Percentiles rank a stretch among this genome's conserved stretches.
phyloP scores from a whole-genome alignment of 2,888 invertebrate species.

The Acleris sparsana region DNA sequence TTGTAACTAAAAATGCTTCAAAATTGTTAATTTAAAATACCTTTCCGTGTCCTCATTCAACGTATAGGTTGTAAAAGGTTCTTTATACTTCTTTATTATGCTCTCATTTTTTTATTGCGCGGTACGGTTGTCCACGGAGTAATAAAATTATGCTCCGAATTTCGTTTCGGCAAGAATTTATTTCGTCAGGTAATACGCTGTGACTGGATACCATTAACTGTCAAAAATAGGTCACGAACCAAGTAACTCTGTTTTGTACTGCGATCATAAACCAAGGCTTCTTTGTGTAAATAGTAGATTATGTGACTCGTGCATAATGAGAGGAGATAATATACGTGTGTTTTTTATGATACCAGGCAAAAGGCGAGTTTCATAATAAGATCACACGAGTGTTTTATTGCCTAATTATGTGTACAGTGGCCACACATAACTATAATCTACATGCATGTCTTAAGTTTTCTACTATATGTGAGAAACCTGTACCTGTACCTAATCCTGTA shows the following conservation, averaged over 20 bases:
- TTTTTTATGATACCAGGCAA: too few relatives aligned
- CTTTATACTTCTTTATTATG: constrained; percentile 25
- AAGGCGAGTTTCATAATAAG: too few relatives aligned
- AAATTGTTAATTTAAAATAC: neutral
- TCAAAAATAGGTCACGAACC: neutral
- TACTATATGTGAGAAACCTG: too few relatives aligned
- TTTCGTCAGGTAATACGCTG: constrained; percentile 18
- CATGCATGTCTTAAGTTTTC: too few relatives aligned
- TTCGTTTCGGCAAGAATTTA: constrained; percentile 28
- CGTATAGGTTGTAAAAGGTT: constrained; percentile 10
- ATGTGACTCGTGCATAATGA: too few relatives aligned
- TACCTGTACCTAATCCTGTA: too few relatives aligned
- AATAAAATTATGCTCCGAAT: constrained; percentile 32
- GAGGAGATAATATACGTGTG: too few relatives aligned
- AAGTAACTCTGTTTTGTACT: neutral
- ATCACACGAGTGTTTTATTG: too few relatives aligned
- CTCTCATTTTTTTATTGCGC: constrained; percentile 31
- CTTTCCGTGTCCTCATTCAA: neutral
- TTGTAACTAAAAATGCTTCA: neutral
- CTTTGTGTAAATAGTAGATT: too few relatives aligned
- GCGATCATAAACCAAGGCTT: too few relatives aligned
- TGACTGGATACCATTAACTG: constrained; percentile 21
- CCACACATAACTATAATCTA: too few relatives aligned
- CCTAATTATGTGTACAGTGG: too few relatives aligned
- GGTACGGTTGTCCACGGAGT: constrained; percentile 27